Percentiles rank a stretch among this genome's conserved stretches.
Conservation (phyloP, 2,113 vertebrate genomes). For the Aegypius monachus region DNA sequence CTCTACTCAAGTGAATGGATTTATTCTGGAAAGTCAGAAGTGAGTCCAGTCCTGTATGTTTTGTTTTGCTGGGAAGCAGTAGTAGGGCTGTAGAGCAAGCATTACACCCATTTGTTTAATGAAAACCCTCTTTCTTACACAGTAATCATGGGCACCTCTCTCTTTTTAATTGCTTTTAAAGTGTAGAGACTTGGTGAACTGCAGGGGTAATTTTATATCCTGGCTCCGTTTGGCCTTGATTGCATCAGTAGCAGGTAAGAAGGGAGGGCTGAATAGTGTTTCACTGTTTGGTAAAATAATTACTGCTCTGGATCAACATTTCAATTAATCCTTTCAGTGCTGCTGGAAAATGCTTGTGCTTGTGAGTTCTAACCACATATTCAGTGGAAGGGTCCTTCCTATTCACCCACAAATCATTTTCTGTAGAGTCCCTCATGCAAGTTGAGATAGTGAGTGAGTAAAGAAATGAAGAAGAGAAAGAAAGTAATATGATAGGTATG, state of each 20-base stretch:
- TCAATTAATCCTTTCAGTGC: conserved; percentile 64
- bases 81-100: neutral
- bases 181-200: neutral
- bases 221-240: conserved; percentile 8
- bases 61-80: conserved; percentile 42
- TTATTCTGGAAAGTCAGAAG: conserved; percentile 13
- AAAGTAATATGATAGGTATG: neutral
- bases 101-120: conserved; percentile 15
- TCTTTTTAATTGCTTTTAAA: conserved; percentile 53
- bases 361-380: neutral
- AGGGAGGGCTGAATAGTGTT: conserved; percentile 28
- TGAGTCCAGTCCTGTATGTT: neutral
- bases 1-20: neutral
- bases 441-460: neutral
- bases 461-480: neutral
- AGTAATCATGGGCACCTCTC: conserved; percentile 3
- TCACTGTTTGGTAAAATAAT: conserved; percentile 56
- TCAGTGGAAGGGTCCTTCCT: neutral
- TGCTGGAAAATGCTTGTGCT: conserved; percentile 19
- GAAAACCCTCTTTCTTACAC: conserved; percentile 56
- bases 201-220: conserved; percentile 50
- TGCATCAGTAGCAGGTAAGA: conserved; percentile 52
- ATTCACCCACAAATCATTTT: neutral
- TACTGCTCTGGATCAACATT: conserved; percentile 25
- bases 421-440: neutral